These are phyloP conservation scores for Pteruthius melanotis DNA, from an alignment of 2,113 vertebrate species.

Conservation along the genomic window DNA sequence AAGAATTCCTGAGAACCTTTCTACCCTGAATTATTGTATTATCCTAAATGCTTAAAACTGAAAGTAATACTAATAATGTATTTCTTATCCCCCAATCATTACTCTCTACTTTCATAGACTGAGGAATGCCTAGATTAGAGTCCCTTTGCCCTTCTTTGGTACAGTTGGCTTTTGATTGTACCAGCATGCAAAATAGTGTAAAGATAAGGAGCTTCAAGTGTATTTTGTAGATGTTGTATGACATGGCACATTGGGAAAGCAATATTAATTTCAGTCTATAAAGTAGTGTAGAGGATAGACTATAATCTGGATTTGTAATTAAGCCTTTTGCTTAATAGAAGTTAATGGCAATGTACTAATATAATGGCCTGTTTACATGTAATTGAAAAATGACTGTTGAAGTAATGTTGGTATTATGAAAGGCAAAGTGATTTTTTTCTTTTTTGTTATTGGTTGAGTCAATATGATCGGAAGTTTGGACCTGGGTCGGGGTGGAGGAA, in stretches of 20 bases:
- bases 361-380: background rate
- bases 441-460: background rate
- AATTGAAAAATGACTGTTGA: background rate
- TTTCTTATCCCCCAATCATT: background rate
- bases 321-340: background rate
- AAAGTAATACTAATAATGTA: background rate
- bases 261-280: background rate
- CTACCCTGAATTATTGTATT: background rate
- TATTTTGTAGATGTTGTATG: background rate
- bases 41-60: background rate
- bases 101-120: background rate
- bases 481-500: background rate
- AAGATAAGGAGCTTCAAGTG: background rate
- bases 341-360: background rate
- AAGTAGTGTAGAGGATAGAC: background rate
- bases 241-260: background rate
- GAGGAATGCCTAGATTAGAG: background rate
- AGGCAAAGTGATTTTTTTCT: background rate
- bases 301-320: background rate
- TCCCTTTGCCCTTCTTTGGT: background rate
- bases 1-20: background rate
- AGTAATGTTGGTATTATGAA: background rate
- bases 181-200: background rate
- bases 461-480: background rate
- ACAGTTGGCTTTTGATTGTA: background rate